Percentiles rank a stretch among this genome's conserved stretches.
phyloP scores from a whole-genome alignment of 2,113 vertebrate genomes.

The Chaetops frenatus region DNA sequence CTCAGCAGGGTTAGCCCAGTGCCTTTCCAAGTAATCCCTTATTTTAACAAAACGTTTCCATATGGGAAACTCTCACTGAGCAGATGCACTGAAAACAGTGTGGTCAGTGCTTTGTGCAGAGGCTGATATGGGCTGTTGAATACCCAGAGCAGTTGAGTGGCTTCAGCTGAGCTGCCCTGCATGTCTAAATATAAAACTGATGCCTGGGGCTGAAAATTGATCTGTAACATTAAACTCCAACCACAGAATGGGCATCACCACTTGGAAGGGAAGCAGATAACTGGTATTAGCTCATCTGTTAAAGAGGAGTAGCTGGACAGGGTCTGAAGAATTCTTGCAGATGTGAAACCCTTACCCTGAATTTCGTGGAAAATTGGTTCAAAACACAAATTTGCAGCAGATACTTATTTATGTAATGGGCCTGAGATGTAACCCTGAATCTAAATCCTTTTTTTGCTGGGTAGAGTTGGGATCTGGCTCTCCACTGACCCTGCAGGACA shows the following conservation, averaged over 20 bases:
- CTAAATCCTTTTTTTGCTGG: background rate
- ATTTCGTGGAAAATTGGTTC: background rate
- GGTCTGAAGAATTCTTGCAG: background rate
- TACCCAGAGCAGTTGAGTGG: background rate
- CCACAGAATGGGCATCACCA: background rate
- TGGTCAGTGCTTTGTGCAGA: background rate
- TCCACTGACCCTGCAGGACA: background rate
- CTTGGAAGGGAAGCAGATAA: background rate
- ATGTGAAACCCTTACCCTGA: background rate
- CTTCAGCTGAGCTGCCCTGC: background rate
- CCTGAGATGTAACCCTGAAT: background rate
- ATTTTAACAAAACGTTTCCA: conserved; percentile 53
- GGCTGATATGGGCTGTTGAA: background rate
- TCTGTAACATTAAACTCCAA: background rate
- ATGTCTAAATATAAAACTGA: background rate
- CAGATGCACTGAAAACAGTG: background rate
- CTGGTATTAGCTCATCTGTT: background rate
- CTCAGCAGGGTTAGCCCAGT: conserved; percentile 47
- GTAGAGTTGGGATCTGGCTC: background rate
- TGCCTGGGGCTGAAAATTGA: conserved; percentile 20
- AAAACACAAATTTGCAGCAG: background rate
- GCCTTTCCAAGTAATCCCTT: conserved; percentile 46
- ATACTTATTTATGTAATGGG: background rate
- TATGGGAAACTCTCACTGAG: conserved; percentile 26
- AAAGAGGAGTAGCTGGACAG: background rate